These are phyloP conservation scores for Spodoptera frugiperda DNA, from an alignment of 1,140 invertebrate genomes.

Conservation along the genomic window DNA sequence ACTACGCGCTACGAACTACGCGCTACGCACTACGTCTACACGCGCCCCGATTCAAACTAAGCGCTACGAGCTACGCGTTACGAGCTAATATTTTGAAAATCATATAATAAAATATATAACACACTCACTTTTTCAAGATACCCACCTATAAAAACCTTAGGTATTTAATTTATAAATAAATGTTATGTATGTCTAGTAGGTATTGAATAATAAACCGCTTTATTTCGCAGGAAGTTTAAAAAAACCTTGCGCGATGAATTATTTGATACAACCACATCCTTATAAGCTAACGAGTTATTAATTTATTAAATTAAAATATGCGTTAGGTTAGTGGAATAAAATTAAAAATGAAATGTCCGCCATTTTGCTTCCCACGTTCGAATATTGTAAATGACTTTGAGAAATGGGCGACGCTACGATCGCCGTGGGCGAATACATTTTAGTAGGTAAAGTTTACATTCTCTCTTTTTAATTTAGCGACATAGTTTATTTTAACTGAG, in stretches of 20 bases:
- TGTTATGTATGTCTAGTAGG: no score
- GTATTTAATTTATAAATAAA: no score
- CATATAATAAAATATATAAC: no score
- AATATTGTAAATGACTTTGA: neutral
- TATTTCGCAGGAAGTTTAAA: constrained; percentile 6
- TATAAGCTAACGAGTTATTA: neutral
- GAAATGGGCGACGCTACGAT: constrained; percentile 4
- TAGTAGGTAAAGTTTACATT: neutral
- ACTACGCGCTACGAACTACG: no score
- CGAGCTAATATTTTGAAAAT: no score
- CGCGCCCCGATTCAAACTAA: no score
- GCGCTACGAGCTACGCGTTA: no score
- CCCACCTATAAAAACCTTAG: no score
- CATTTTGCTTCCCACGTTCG: constrained; percentile 21
- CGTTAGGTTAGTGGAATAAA: constrained; percentile 12
- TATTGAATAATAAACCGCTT: neutral
- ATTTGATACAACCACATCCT: neutral
- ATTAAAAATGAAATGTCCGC: constrained; percentile 8
- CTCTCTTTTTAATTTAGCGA: neutral
- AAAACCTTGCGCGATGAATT: neutral
- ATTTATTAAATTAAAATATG: neutral
- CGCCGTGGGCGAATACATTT: constrained; percentile 2
- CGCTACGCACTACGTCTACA: no score
- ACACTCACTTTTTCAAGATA: no score
- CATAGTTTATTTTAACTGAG: neutral